Conservation (phyloP, 2,888 invertebrate species). For the Coecobrya sp. region DNA sequence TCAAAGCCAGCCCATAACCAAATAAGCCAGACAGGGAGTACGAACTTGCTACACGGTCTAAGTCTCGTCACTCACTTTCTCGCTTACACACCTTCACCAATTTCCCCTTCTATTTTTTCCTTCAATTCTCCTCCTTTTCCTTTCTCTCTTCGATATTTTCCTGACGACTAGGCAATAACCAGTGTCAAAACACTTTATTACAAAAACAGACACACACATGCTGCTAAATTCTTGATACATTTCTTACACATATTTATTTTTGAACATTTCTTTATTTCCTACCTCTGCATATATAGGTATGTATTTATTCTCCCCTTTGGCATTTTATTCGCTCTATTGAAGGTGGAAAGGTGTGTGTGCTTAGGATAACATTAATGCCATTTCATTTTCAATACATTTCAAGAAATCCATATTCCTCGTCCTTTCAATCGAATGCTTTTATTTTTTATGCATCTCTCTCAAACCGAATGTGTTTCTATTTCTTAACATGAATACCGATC, state of each 20-base stretch:
- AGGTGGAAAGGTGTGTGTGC: constrained; percentile 21
- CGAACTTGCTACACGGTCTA: not conserved
- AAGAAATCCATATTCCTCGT: constrained; percentile 15
- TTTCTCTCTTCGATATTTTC: constrained; percentile 68
- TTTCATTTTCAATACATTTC: constrained; percentile 66
- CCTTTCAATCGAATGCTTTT: constrained; percentile 10
- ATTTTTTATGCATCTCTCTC: constrained; percentile 12
- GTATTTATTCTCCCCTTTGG: constrained; percentile 49
- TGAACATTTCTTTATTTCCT: constrained; percentile 5
- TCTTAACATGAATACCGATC: not conserved
- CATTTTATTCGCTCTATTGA: constrained; percentile 39
- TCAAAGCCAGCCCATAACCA: constrained; percentile 18
- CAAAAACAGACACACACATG: constrained; percentile 31
- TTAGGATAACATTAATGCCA: constrained; percentile 25
- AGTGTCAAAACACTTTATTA: constrained; percentile 82
- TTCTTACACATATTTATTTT: constrained; percentile 9
- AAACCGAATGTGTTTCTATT: not conserved
- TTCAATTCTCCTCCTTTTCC: constrained; percentile 34
- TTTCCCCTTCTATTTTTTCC: constrained; percentile 56
- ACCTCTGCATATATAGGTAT: not conserved
- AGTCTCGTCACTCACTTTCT: not conserved
- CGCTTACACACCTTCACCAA: constrained; percentile 60
- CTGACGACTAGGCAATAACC: constrained; percentile 80
- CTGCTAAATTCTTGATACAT: not conserved
- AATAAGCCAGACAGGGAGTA: constrained; percentile 40